Evolutionary conservation across 2,113 vertebrate species (phyloP).

Genomic region (Pterophyllum scalare): DNA sequence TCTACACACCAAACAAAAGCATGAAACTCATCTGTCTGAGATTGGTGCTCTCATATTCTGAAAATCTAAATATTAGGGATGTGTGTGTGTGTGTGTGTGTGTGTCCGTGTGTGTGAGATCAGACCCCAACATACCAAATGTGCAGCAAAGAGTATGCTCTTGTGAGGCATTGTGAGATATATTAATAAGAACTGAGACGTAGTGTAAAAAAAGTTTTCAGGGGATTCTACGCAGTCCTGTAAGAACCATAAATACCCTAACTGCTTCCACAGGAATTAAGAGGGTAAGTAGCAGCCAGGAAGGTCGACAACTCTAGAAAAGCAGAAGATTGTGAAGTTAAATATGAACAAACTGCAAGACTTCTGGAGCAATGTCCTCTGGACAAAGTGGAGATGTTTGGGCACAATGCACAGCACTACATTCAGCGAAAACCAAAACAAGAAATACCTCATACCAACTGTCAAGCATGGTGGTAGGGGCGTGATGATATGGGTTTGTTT

Average conservation of each 20-base stretch:
- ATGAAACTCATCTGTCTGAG: background rate
- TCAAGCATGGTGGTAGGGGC: background rate
- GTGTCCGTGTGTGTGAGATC: background rate
- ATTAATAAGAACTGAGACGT: background rate
- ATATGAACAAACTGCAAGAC: background rate
- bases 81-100: background rate
- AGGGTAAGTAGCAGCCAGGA: background rate
- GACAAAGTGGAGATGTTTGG: background rate
- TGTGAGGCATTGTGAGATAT: background rate
- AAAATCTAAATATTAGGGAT: background rate
- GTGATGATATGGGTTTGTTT: background rate
- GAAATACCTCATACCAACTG: background rate
- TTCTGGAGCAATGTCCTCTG: background rate
- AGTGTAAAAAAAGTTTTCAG: background rate
- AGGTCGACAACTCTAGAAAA: background rate
- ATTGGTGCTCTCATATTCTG: background rate
- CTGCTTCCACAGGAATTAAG: background rate
- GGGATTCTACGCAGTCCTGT: background rate
- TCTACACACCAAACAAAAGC: conserved; percentile 8
- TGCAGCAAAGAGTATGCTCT: background rate
- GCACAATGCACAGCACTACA: background rate
- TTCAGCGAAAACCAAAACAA: background rate
- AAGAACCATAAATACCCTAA: background rate
- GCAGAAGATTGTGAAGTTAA: background rate
- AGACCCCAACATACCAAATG: background rate